These are phyloP conservation scores for Cyphomyrus discorhynchus DNA, from an alignment of 2,113 vertebrate genomes.

Conservation along the genomic window DNA sequence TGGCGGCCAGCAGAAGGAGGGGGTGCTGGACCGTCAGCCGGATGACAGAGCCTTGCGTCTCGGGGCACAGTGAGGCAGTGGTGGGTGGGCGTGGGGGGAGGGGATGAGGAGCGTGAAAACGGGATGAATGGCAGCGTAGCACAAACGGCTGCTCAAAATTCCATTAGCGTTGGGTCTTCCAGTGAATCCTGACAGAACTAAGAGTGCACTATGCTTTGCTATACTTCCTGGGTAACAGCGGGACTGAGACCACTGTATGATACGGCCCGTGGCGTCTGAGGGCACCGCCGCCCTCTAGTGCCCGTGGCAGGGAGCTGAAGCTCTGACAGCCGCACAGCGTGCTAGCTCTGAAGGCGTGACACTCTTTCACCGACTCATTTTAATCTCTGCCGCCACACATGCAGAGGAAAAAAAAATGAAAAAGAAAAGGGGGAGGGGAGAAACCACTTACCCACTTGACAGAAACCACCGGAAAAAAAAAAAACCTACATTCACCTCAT, in stretches of 20 bases:
- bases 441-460: constrained; percentile 45
- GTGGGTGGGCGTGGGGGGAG: not conserved
- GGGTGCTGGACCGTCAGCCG: not conserved
- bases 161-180: not conserved
- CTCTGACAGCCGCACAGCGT: constrained; percentile 72
- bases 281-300: not conserved
- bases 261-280: constrained; percentile 6
- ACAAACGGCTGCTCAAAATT: not conserved
- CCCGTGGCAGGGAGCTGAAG: constrained; percentile 31
- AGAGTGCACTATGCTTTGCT: not conserved
- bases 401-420: constrained; percentile 47
- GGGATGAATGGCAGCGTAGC: not conserved
- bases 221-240: not conserved
- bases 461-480: constrained; percentile 47
- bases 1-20: not conserved
- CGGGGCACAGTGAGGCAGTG: not conserved
- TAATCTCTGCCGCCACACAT: constrained; percentile 63
- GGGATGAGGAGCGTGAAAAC: not conserved
- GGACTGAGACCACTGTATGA: not conserved
- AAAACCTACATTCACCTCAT: constrained; percentile 86
- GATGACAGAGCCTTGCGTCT: not conserved
- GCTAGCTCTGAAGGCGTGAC: constrained; percentile 62
- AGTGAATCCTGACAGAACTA: not conserved
- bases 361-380: constrained; percentile 82
- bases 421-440: constrained; percentile 39